Percentiles rank a stretch among this genome's conserved stretches.
These are phyloP conservation scores for Halesus radiatus DNA, from an alignment of 1,140 invertebrate genomes.

Conservation along the genomic window DNA sequence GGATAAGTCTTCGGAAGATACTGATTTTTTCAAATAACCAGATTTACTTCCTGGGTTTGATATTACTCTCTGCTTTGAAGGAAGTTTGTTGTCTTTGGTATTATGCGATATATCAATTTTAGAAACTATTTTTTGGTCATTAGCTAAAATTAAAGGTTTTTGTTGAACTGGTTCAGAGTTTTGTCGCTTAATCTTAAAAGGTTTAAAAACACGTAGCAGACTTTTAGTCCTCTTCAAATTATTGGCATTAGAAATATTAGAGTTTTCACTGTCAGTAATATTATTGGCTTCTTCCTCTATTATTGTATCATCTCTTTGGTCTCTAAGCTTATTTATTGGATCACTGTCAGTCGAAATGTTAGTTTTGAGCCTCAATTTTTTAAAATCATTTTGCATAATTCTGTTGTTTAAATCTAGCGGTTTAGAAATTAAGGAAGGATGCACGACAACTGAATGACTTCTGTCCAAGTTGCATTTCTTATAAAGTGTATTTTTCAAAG, in stretches of 20 bases:
- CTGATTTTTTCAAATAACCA: not conserved
- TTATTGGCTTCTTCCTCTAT: slow-evolving; percentile 48
- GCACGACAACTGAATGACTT: not conserved
- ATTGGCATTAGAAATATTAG: not conserved
- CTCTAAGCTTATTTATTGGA: slow-evolving; percentile 2
- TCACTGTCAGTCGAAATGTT: not conserved
- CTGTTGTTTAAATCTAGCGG: slow-evolving; percentile 6
- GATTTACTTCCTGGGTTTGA: not conserved
- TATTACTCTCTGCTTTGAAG: not conserved
- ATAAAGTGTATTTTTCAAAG: slow-evolving; percentile 65
- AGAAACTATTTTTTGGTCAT: not conserved
- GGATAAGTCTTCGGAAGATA: slow-evolving; percentile 7
- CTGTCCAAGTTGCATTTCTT: slow-evolving; percentile 65
- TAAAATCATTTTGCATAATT: not conserved
- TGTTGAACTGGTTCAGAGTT: slow-evolving; percentile 62
- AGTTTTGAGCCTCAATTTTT: not conserved
- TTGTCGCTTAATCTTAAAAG: slow-evolving; percentile 63
- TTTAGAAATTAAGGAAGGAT: slow-evolving; percentile 1
- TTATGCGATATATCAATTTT: not conserved
- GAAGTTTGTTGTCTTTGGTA: not conserved
- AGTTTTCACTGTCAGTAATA: not conserved
- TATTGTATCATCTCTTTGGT: slow-evolving; percentile 41
- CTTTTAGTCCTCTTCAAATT: slow-evolving; percentile 47
- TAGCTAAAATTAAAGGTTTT: not conserved
- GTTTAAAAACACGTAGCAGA: slow-evolving; percentile 63